Conservation (phyloP, 1,140 invertebrate species). For the Aradophagus sp. region DNA sequence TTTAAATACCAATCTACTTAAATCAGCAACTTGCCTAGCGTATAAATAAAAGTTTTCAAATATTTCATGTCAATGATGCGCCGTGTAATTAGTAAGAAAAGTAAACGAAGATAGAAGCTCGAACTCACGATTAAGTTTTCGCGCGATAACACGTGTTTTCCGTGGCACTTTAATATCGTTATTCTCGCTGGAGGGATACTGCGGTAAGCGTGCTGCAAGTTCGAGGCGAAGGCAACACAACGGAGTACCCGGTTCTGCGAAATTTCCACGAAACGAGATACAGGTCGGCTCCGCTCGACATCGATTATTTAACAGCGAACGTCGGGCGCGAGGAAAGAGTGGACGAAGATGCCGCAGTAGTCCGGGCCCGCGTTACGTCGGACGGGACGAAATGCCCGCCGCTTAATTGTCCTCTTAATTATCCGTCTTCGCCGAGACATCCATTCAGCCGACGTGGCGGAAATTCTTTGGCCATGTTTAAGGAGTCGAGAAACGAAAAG, state of each 20-base stretch:
- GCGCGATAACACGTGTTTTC: slow-evolving; percentile 34
- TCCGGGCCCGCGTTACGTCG: slow-evolving; percentile 29
- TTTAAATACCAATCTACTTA: no score
- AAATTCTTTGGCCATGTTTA: no score
- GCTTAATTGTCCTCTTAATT: slow-evolving; percentile 60
- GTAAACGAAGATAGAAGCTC: slow-evolving; percentile 28
- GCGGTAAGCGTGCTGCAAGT: slow-evolving; percentile 12
- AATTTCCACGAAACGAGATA: slow-evolving; percentile 36
- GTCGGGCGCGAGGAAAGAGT: slow-evolving; percentile 27
- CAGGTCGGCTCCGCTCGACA: slow-evolving; percentile 28
- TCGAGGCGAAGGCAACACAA: slow-evolving; percentile 29
- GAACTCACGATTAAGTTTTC: slow-evolving; percentile 44
- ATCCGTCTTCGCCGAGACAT: no score
- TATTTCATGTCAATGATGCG: neutral
- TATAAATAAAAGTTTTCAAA: no score
- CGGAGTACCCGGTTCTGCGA: slow-evolving; percentile 7
- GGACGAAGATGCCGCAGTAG: slow-evolving; percentile 19
- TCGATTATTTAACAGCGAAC: slow-evolving; percentile 46
- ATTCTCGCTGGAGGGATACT: slow-evolving; percentile 19
- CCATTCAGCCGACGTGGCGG: no score
- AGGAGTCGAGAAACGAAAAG: no score
- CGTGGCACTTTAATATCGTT: slow-evolving; percentile 39
- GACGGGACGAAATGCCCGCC: slow-evolving; percentile 26
- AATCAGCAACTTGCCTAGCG: no score
- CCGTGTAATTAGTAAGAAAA: slow-evolving; percentile 44